Conservation (phyloP, 1,140 invertebrate genomes). For the Phthorimaea operculella region DNA sequence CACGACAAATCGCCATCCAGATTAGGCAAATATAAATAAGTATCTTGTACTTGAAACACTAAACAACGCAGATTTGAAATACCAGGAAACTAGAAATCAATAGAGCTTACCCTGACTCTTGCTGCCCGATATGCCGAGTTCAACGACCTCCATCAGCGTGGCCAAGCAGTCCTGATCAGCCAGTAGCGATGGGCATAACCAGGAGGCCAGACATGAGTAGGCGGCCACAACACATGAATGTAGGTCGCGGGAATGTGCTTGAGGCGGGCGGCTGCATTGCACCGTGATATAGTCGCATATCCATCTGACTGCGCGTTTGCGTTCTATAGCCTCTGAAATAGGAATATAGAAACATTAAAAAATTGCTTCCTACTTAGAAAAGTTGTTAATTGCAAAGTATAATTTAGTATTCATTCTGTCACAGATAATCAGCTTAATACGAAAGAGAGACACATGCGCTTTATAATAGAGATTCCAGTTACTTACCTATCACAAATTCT, state of each 20-base stretch:
- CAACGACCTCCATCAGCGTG: slow-evolving; percentile 95
- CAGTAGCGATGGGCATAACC: slow-evolving; percentile 81
- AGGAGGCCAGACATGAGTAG: slow-evolving; percentile 90
- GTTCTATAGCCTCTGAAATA: slow-evolving; percentile 82
- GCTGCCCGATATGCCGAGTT: slow-evolving; percentile 96
- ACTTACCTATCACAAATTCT: slow-evolving; percentile 59
- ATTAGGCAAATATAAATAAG: no score
- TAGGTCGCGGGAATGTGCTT: slow-evolving; percentile 95
- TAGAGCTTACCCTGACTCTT: slow-evolving; percentile 76
- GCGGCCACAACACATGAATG: slow-evolving; percentile 98
- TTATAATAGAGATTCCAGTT: neutral
- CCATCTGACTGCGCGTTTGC: slow-evolving; percentile 96
- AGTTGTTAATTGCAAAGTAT: no score
- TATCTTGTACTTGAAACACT: no score
- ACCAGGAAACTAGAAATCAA: neutral
- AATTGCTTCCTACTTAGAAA: no score
- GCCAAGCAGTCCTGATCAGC: slow-evolving; percentile 93
- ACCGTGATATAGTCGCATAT: slow-evolving; percentile 97
- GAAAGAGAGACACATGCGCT: no score
- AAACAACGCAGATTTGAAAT: no score
- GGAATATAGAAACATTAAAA: no score
- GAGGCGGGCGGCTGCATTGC: slow-evolving; percentile 95
- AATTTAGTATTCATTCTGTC: no score
- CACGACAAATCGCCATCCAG: no score
- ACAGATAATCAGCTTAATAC: no score